Base-by-base conservation (phyloP, 2,113 vertebrate species). In the Progne subis region DNA sequence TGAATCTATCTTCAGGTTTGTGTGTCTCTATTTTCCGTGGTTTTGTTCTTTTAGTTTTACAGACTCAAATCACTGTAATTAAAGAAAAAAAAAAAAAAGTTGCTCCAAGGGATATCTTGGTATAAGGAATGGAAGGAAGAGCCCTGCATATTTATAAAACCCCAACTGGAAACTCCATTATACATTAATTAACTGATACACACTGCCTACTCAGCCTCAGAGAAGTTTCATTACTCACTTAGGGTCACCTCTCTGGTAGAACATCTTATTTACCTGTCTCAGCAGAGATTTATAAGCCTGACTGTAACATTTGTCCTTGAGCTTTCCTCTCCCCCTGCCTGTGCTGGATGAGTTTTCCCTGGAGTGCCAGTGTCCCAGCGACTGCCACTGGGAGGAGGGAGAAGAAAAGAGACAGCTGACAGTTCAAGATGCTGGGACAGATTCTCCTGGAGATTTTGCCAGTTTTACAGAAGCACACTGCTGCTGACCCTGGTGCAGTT, bases 201-300 rank as follows among this genome's bases (percentile, higher is more conserved):
- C n/a, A 37, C 12, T 71, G 37, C 43, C 37, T 91, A 31, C 10
- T 67, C 83, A 57, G 59, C 43, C 56, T 81, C 50, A 34, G 25
- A 82, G 87, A 90, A 56, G 37, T 84, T 92, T 95, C 64, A 55
- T 95, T 72, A 90, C 49, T 94, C 43, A 64, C 55, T 91, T 68
- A 57, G 32, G 63, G 70, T 74, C 46, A 9, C 56, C 31, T 88
- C 31, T 89, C 63, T 90, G 46, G 37, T 86, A 53, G 69, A 85
- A 47, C 39, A 78, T 43, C 47, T 70, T 81, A 92, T 94, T 93
- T 90, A 67, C 20, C 32, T 95, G 70, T 74, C 46, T 86, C 88
- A 78, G 32, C 39, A 61, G 32, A 96, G 59, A 65, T 89, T 94
- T 93, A 74, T 92, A 82, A 67, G 57, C 31, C 59, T 84, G 43